Evolutionary conservation across 2,888 invertebrate species (phyloP).

Genomic region (Hedychridium roseum): DNA sequence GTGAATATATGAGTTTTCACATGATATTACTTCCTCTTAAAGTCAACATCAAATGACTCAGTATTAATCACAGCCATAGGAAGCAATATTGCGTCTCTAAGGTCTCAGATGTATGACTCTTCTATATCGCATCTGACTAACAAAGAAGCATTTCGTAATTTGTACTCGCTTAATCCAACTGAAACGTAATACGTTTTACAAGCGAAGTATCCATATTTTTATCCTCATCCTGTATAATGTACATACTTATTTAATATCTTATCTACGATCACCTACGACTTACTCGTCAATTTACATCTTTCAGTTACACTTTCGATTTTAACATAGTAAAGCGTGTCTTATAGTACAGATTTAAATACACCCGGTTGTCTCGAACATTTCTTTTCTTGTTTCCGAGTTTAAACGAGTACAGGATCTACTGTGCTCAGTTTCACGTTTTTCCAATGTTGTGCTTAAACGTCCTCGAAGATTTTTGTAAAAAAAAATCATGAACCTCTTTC

Average conservation of each 20-base stretch:
- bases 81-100: slow-evolving; percentile 57
- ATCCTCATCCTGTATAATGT: slow-evolving; percentile 26
- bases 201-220: slow-evolving; percentile 24
- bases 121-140: slow-evolving; percentile 40
- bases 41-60: slow-evolving; percentile 61
- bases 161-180: slow-evolving; percentile 41
- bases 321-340: slow-evolving; percentile 16
- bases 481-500: no score
- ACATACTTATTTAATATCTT: slow-evolving; percentile 34
- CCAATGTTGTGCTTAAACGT: no score
- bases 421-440: no score
- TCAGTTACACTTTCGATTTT: slow-evolving; percentile 8
- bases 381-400: no score
- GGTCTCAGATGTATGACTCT: slow-evolving; percentile 26
- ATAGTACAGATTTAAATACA: no score
- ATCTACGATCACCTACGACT: slow-evolving; percentile 36
- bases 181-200: slow-evolving; percentile 31
- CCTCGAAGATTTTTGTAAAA: no score
- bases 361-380: no score
- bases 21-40: slow-evolving; percentile 61
- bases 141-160: slow-evolving; percentile 38
- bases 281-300: slow-evolving; percentile 29
- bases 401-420: no score
- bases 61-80: slow-evolving; percentile 61
- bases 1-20: slow-evolving; percentile 58